Conservation (phyloP, 92 coral and sea anemone genomes). For the Siderastrea siderea region DNA sequence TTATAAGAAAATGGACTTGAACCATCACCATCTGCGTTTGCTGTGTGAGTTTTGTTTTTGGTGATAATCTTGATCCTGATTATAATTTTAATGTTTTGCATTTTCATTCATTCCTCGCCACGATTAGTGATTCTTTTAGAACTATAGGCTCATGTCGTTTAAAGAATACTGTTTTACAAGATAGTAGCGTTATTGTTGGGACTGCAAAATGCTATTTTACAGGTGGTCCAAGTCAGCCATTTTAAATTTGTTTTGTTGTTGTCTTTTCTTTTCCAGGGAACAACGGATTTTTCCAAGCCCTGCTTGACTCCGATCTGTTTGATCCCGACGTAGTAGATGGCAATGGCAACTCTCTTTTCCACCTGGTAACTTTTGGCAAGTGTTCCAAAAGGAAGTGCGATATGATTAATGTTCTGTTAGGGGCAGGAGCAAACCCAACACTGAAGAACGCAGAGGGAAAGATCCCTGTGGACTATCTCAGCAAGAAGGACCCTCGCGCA, state of each 20-base stretch:
- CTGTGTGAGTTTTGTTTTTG: no score
- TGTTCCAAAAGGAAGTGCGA: constrained; percentile 59
- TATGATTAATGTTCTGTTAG: constrained; percentile 40
- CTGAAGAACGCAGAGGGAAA: constrained; percentile 64
- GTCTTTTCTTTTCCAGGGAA: constrained; percentile 31
- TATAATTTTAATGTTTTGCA: no score
- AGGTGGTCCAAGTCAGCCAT: no score
- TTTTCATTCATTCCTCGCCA: no score
- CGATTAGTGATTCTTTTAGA: no score
- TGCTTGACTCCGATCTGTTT: constrained; percentile 59
- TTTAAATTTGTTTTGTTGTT: no score
- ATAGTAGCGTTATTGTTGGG: neutral
- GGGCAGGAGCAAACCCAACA: constrained; percentile 62
- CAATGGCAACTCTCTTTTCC: constrained; percentile 67
- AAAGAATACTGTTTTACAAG: no score
- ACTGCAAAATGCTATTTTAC: neutral
- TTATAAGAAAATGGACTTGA: no score
- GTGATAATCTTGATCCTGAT: no score
- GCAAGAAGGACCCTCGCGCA: constrained; percentile 68
- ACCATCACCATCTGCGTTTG: no score
- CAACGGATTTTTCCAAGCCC: constrained; percentile 42
- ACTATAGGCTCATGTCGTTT: no score
- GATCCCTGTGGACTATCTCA: constrained; percentile 54
- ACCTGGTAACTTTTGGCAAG: constrained; percentile 56
- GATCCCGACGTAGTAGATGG: constrained; percentile 63